phyloP scores from a whole-genome alignment of 2,113 vertebrate species.

The Ginglymostoma cirratum region DNA sequence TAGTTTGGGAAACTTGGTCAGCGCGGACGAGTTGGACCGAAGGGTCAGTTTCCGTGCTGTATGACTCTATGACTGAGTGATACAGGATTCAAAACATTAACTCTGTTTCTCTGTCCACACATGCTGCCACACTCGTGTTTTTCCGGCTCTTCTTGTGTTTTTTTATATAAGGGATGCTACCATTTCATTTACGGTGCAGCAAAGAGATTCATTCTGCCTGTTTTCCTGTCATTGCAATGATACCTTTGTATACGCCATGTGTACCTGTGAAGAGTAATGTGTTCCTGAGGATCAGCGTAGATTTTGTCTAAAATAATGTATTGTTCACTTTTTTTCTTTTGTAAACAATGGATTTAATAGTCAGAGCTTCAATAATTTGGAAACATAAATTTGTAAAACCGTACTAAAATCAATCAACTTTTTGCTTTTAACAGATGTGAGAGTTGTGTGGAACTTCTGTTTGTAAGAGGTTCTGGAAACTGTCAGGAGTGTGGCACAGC shows the following conservation, averaged over 20 bases:
- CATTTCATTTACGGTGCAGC: not conserved
- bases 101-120: too few species aligned
- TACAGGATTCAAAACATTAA: too few species aligned
- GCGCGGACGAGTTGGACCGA: too few species aligned
- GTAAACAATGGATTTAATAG: not conserved
- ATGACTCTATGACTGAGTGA: too few species aligned
- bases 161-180: not conserved
- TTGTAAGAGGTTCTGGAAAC: constrained; percentile 88
- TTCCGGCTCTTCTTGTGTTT: too few species aligned
- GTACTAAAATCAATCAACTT: not conserved
- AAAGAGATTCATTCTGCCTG: not conserved
- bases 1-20: too few species aligned
- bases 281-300: too few species aligned
- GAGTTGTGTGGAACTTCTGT: constrained; percentile 94
- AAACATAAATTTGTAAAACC: not conserved
- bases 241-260: not conserved
- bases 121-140: too few species aligned
- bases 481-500: constrained; percentile 90
- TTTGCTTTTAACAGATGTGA: constrained; percentile 67
- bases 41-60: too few species aligned
- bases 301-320: not conserved
- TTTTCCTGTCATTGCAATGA: not conserved
- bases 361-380: too few species aligned
- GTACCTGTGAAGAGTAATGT: not conserved
- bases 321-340: not conserved